These are phyloP conservation scores for Holothuria scabra DNA, from an alignment of 53 echinoderm and acorn worm species.

Conservation along the genomic window DNA sequence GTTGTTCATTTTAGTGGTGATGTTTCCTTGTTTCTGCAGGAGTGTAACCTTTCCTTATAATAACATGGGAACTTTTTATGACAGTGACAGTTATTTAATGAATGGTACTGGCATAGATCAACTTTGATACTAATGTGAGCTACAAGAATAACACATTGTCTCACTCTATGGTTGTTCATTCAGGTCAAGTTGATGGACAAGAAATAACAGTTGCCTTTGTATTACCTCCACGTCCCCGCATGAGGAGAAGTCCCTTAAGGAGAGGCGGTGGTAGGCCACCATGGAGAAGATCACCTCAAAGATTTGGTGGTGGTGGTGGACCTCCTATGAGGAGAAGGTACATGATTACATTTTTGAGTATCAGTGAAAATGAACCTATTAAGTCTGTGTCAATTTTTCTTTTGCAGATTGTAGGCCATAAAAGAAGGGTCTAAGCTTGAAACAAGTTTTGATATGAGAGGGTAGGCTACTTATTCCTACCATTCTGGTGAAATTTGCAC, in stretches of 20 bases:
- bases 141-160: background rate
- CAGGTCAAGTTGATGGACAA: slow-evolving; percentile 98
- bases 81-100: background rate
- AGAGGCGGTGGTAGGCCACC: slow-evolving; percentile 52
- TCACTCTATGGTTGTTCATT: background rate
- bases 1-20: no score
- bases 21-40: no score
- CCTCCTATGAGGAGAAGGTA: slow-evolving; percentile 69
- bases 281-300: slow-evolving; percentile 79
- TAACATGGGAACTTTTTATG: no score
- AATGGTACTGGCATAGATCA: no score
- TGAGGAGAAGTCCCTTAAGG: slow-evolving; percentile 71
- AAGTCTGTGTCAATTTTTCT: no score
- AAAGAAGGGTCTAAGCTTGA: no score
- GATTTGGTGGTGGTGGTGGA: slow-evolving; percentile 31
- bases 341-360: background rate
- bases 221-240: slow-evolving; percentile 69
- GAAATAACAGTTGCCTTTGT: slow-evolving; percentile 89
- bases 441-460: no score
- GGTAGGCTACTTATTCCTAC: no score
- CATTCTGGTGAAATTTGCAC: no score
- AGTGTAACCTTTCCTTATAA: no score
- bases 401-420: no score
- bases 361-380: background rate
- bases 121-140: background rate